Percentiles rank a stretch among this genome's conserved stretches.
Conservation (phyloP, 2,797 vertebrate species). For the Cossypha polioptera region DNA sequence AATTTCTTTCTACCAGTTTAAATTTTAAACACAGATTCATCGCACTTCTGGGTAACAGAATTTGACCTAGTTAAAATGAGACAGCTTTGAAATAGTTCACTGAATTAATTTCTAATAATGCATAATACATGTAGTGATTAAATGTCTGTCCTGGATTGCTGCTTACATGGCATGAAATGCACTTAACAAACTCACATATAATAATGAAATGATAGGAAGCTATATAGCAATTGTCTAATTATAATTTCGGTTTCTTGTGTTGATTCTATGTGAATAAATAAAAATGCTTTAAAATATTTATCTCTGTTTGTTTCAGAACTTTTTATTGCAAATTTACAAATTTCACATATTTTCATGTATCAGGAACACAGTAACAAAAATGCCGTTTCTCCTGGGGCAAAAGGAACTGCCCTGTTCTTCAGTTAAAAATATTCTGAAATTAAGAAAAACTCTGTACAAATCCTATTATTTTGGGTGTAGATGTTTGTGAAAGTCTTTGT, state of each 20-base stretch:
- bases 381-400: background rate
- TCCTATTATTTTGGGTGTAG: background rate
- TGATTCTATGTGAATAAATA: background rate
- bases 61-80: conserved; percentile 37
- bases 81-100: conserved; percentile 4
- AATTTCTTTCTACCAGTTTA: background rate
- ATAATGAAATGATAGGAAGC: background rate
- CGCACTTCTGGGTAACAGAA: conserved; percentile 1
- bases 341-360: background rate
- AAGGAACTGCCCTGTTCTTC: background rate
- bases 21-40: conserved; percentile 1
- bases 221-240: background rate
- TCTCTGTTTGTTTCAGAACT: background rate
- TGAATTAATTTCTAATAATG: conserved; percentile 31
- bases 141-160: background rate
- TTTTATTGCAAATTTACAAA: background rate
- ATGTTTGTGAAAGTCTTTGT: background rate
- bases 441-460: background rate
- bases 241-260: background rate
- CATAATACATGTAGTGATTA: background rate
- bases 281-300: background rate
- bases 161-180: background rate
- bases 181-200: background rate
- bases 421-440: background rate
- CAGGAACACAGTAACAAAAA: background rate